Percentiles rank a stretch among this genome's conserved stretches.
Conservation (phyloP, 2,797 vertebrate genomes). For the Orestias chungarensis region DNA sequence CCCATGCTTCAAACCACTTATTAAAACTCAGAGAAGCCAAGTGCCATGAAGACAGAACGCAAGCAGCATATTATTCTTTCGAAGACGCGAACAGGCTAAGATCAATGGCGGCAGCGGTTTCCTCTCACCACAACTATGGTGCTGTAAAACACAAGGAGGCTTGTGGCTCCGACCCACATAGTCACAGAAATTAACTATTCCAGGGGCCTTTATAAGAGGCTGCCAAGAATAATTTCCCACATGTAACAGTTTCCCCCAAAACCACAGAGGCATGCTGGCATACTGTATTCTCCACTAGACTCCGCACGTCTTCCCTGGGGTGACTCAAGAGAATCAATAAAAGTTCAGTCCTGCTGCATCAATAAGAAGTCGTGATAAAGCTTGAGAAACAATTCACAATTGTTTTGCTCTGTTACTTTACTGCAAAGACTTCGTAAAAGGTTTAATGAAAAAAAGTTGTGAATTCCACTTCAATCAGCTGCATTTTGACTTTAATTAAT, state of each 20-base stretch:
- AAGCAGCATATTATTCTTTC: slow-evolving; percentile 83
- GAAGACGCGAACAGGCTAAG: slow-evolving; percentile 80
- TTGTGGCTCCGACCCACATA: slow-evolving; percentile 62
- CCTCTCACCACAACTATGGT: slow-evolving; percentile 78
- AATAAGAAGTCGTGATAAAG: slow-evolving; percentile 22
- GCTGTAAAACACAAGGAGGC: slow-evolving; percentile 70
- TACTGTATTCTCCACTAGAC: slow-evolving; percentile 2
- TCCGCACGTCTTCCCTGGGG: slow-evolving; percentile 28
- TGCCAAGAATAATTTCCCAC: slow-evolving; percentile 87
- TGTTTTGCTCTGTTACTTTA: slow-evolving; percentile 18
- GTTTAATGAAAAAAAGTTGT: not conserved
- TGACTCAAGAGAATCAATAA: slow-evolving; percentile 42
- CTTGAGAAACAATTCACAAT: slow-evolving; percentile 12
- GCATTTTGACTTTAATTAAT: not conserved
- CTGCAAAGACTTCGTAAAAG: not conserved
- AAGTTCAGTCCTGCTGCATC: slow-evolving; percentile 38
- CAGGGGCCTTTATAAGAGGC: slow-evolving; percentile 70
- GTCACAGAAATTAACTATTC: slow-evolving; percentile 78
- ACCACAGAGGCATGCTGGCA: slow-evolving; percentile 68
- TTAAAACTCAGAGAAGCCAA: slow-evolving; percentile 79
- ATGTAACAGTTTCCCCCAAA: slow-evolving; percentile 81
- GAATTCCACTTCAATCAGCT: no score
- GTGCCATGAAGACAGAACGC: slow-evolving; percentile 81
- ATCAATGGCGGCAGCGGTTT: slow-evolving; percentile 80
- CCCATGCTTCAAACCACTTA: slow-evolving; percentile 79